These are phyloP conservation scores for Lumbricus terrestris DNA, from an alignment of 2,888 invertebrate species.

Conservation along the genomic window DNA sequence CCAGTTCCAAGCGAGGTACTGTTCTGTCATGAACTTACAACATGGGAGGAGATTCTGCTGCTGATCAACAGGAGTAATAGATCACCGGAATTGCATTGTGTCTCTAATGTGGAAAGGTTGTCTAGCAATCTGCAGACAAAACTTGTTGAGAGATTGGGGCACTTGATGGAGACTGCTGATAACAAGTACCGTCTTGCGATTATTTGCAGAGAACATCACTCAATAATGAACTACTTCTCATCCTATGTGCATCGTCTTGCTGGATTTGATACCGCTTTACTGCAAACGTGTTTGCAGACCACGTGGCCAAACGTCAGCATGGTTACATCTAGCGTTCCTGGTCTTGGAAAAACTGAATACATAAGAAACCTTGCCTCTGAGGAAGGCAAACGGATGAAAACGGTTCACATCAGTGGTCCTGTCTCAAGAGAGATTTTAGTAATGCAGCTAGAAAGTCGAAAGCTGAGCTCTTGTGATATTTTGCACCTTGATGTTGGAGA, in stretches of 20 bases:
- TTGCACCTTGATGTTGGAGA: slow-evolving; percentile 3
- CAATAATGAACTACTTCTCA: not conserved
- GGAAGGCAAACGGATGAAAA: not conserved
- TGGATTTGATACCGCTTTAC: not conserved
- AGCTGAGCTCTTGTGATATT: not conserved
- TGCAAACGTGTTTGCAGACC: not conserved
- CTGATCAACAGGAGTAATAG: not conserved
- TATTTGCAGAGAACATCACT: not conserved
- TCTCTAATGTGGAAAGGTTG: not conserved
- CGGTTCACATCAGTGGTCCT: not conserved
- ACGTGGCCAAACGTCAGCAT: not conserved
- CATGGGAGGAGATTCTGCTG: not conserved
- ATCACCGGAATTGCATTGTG: not conserved
- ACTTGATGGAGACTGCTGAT: not conserved
- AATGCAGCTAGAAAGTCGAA: not conserved
- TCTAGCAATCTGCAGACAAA: not conserved
- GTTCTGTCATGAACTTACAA: not conserved
- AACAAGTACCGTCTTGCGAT: not conserved
- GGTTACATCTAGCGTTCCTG: slow-evolving; percentile 6
- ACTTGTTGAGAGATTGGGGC: not conserved
- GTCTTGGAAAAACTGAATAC: slow-evolving; percentile 3
- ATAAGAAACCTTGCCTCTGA: not conserved
- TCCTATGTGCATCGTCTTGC: not conserved
- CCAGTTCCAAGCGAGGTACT: not conserved
- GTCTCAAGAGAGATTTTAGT: not conserved